Evolutionary conservation across 2,797 vertebrate species (phyloP), one percentile per base, ranked within the genome.

Genomic region (Loris lydekkerianus): DNA sequence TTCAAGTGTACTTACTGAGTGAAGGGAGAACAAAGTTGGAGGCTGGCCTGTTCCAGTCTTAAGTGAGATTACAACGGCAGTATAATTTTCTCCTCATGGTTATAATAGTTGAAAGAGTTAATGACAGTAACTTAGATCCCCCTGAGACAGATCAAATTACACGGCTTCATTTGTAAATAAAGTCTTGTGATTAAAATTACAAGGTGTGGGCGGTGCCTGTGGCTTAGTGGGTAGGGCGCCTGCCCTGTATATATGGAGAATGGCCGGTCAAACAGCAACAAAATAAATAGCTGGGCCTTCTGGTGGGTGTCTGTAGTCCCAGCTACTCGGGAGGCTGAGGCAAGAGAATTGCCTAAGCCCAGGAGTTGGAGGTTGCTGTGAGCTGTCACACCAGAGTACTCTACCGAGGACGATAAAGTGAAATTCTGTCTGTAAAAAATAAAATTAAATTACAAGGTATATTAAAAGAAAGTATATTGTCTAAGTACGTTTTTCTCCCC

Each of bases 131-230:
- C 31, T 88, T 27, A 73, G 72, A 56, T 91, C 95, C 77, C 89
- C 75, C 77, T 49, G 93, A 83, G 58, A 75, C 94, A 9, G 91
- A 58, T 93, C 63, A 91, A 53, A 63, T 94, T 93, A 49, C 14
- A 69, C 58, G 31, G 20, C 77, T 90, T 80, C 18, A 73, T 92
- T 89, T 92, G 29, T 91, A 95, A 91, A 78, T 91, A 77, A 88
- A 86, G 29, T 17, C n/a, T 73, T 43, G 20, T 63, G 31, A 49
- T 93, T 93, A 85, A 87, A 83, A 75, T 87, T 40, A 23, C 53
- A 56, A 20, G 77, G 15, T 85, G 13, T 70, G 14, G 49, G 14
- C 49, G 3, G 49, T 4, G 49, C 14, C 49, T 53, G 14, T 53
- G 14, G 49, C 14, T 53, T 14, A 53, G 49, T 53, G 14, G 49